These are phyloP conservation scores for Rhagonycha lutea DNA, from an alignment of 2,888 invertebrate genomes.

Conservation along the genomic window DNA sequence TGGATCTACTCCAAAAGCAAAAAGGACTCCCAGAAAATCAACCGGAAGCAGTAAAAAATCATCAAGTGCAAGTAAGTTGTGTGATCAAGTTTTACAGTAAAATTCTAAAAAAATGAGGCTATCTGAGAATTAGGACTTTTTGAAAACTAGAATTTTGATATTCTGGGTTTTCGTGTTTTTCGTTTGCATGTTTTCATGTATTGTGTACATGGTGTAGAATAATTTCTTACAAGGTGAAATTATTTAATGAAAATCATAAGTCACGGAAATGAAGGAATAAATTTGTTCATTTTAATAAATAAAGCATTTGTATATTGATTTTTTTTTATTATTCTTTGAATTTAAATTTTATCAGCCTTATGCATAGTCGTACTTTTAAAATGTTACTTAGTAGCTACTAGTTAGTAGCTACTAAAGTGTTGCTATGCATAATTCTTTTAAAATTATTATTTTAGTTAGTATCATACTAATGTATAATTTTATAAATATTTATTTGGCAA, in stretches of 20 bases:
- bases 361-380: no score
- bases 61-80: not conserved
- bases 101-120: not conserved
- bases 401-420: no score
- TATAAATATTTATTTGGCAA: no score
- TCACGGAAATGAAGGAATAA: no score
- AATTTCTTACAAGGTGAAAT: not conserved
- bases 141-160: not conserved
- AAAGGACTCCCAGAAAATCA: slow-evolving; percentile 50
- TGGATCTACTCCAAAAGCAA: slow-evolving; percentile 53
- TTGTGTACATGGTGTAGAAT: not conserved
- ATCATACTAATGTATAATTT: no score
- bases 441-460: no score
- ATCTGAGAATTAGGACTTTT: not conserved
- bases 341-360: no score
- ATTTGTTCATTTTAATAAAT: no score
- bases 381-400: no score
- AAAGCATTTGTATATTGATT: no score
- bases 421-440: no score
- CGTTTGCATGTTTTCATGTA: not conserved
- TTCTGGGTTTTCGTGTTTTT: not conserved
- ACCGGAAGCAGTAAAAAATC: slow-evolving; percentile 22
- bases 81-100: not conserved
- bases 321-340: no score
- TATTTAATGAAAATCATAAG: not conserved